Conservation (phyloP, 2,888 invertebrate genomes). For the Drosophila mulleri region DNA sequence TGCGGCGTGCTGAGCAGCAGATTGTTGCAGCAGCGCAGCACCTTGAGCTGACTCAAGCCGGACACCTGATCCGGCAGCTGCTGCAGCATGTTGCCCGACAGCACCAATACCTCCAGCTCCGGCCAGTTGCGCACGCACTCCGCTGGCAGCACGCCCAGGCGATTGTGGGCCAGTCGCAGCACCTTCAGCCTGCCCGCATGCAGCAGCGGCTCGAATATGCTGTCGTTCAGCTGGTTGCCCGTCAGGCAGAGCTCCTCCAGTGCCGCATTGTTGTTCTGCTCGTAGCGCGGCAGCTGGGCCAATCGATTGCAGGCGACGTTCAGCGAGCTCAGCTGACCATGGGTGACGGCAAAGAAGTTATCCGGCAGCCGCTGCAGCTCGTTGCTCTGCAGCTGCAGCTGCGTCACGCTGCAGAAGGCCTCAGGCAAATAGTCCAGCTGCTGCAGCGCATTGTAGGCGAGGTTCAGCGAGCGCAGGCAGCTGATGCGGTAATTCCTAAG, state of each 20-base stretch:
- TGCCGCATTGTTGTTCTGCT: slow-evolving; percentile 86
- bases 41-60: slow-evolving; percentile 89
- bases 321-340: slow-evolving; percentile 88
- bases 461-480: slow-evolving; percentile 89
- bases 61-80: slow-evolving; percentile 91
- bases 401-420: slow-evolving; percentile 86
- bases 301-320: slow-evolving; percentile 93
- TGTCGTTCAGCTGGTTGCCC: slow-evolving; percentile 91
- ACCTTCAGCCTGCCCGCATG: slow-evolving; percentile 89
- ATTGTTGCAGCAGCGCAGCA: slow-evolving; percentile 93
- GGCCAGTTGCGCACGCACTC: slow-evolving; percentile 91
- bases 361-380: slow-evolving; percentile 90
- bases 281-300: slow-evolving; percentile 87
- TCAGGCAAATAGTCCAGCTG: slow-evolving; percentile 90
- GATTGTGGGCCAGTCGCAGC: slow-evolving; percentile 92
- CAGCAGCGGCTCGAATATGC: slow-evolving; percentile 88
- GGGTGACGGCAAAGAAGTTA: slow-evolving; percentile 89
- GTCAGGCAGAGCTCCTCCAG: slow-evolving; percentile 90
- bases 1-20: slow-evolving; percentile 90
- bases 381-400: slow-evolving; percentile 92
- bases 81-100: slow-evolving; percentile 92
- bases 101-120: slow-evolving; percentile 91
- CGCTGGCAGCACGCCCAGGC: slow-evolving; percentile 90
- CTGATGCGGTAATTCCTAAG: slow-evolving; percentile 91
- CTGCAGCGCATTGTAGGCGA: slow-evolving; percentile 92